phyloP scores from a whole-genome alignment of 2,797 vertebrate genomes.

The Karalla daura region DNA sequence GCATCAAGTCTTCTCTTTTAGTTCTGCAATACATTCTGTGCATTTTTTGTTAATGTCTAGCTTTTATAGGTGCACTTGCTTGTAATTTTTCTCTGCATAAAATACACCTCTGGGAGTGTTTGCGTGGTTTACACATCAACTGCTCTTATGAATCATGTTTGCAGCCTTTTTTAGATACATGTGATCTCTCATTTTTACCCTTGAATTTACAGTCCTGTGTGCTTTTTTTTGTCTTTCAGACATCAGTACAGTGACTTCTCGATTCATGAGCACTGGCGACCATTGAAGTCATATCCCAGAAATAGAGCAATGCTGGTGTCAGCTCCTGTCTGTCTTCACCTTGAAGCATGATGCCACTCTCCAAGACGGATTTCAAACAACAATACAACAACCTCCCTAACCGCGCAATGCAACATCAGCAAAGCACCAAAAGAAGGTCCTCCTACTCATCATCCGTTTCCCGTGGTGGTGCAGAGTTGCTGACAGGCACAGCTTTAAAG shows the following conservation, averaged over 20 bases:
- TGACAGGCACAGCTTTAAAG: slow-evolving; percentile 70
- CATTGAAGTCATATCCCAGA: slow-evolving; percentile 80
- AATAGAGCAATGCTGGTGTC: slow-evolving; percentile 81
- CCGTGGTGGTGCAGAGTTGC: slow-evolving; percentile 63
- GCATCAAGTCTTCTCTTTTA: too few relatives aligned
- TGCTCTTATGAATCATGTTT: too few relatives aligned
- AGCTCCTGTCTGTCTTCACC: slow-evolving; percentile 85
- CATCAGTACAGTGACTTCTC: slow-evolving; percentile 22
- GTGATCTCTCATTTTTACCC: too few relatives aligned
- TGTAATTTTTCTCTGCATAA: too few relatives aligned
- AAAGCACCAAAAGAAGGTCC: slow-evolving; percentile 28
- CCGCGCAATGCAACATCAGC: slow-evolving; percentile 54
- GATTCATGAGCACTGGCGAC: slow-evolving; percentile 84
- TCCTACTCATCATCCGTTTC: slow-evolving; percentile 59
- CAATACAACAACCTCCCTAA: slow-evolving; percentile 51
- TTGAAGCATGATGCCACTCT: slow-evolving; percentile 64
- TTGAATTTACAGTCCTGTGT: background rate
- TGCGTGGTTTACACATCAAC: too few relatives aligned
- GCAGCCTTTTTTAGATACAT: too few relatives aligned
- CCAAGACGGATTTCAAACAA: slow-evolving; percentile 76
- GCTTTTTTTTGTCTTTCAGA: slow-evolving; percentile 44
- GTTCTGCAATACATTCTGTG: too few relatives aligned
- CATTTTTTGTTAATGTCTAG: too few relatives aligned
- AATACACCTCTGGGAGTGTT: too few relatives aligned
- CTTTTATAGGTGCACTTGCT: too few relatives aligned